Percentiles rank a stretch among this genome's conserved stretches.
Evolutionary conservation across 2,797 vertebrate species (phyloP).

Genomic region (Gallinago stenura): DNA sequence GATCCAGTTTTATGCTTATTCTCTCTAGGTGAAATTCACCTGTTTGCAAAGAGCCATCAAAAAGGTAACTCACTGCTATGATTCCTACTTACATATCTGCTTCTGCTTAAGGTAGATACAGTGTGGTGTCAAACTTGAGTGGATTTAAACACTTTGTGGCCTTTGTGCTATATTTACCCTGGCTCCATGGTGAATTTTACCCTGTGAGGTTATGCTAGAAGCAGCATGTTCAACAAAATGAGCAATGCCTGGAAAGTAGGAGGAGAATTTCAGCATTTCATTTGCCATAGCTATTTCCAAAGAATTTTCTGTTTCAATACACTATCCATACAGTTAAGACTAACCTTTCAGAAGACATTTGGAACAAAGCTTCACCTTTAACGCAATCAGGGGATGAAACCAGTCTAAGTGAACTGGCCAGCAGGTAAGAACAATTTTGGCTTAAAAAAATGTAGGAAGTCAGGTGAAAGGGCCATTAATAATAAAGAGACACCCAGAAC

Average conservation of each 20-base stretch:
- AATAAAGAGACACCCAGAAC: conserved; percentile 63
- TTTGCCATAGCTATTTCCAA: not conserved
- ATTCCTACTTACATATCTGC: not conserved
- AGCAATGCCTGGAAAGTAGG: not conserved
- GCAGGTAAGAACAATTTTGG: conserved; percentile 29
- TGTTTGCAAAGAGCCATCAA: not conserved
- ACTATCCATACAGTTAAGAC: not conserved
- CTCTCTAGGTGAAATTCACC: not conserved
- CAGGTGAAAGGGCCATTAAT: conserved; percentile 57
- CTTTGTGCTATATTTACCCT: not conserved
- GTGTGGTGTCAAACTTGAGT: not conserved
- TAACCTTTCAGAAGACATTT: conserved; percentile 57
- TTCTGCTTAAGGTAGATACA: not conserved
- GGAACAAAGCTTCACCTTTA: conserved; percentile 58
- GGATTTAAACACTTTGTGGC: not conserved
- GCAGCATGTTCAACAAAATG: not conserved
- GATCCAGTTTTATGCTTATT: not conserved
- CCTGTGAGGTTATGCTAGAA: not conserved
- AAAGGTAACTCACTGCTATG: not conserved
- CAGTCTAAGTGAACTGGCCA: conserved; percentile 30
- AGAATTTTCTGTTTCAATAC: not conserved
- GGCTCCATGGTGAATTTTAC: not conserved
- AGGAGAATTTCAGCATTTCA: not conserved
- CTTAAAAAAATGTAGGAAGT: conserved; percentile 48
- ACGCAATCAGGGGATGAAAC: conserved; percentile 24